Percentiles rank a stretch among this genome's conserved stretches.
These are phyloP conservation scores for Thunnus thynnus DNA, from an alignment of 2,113 vertebrate genomes.

Conservation along the genomic window DNA sequence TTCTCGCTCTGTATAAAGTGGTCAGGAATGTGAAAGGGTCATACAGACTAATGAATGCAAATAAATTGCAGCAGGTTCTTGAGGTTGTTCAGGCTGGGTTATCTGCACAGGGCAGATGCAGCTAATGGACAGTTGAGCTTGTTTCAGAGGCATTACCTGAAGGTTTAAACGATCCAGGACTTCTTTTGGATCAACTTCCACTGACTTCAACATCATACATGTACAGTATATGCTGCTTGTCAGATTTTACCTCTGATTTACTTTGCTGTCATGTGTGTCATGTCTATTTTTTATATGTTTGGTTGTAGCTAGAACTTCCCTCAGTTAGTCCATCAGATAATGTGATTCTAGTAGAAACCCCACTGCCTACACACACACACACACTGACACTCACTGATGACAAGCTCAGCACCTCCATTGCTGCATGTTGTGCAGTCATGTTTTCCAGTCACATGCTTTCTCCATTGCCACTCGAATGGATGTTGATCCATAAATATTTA, in stretches of 20 bases:
- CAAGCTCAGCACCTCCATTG: slow-evolving; percentile 44
- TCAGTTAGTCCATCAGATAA: slow-evolving; percentile 8
- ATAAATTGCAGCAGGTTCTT: slow-evolving; percentile 12
- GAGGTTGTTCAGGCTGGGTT: neutral
- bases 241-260: neutral
- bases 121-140: slow-evolving; percentile 4
- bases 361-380: slow-evolving; percentile 36
- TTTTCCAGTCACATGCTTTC: slow-evolving; percentile 69
- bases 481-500: slow-evolving; percentile 82
- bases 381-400: slow-evolving; percentile 27
- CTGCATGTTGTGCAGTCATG: slow-evolving; percentile 59
- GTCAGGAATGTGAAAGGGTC: slow-evolving; percentile 22
- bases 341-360: neutral
- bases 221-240: neutral
- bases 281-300: neutral
- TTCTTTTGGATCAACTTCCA: neutral
- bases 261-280: neutral
- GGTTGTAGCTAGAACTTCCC: neutral
- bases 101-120: slow-evolving; percentile 16
- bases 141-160: neutral
- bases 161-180: neutral
- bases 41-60: slow-evolving; percentile 23
- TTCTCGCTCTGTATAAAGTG: neutral
- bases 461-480: slow-evolving; percentile 69
- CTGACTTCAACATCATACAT: neutral